These are phyloP conservation scores for Champsocephalus esox DNA, from an alignment of 2,797 vertebrate species.

Conservation along the genomic window DNA sequence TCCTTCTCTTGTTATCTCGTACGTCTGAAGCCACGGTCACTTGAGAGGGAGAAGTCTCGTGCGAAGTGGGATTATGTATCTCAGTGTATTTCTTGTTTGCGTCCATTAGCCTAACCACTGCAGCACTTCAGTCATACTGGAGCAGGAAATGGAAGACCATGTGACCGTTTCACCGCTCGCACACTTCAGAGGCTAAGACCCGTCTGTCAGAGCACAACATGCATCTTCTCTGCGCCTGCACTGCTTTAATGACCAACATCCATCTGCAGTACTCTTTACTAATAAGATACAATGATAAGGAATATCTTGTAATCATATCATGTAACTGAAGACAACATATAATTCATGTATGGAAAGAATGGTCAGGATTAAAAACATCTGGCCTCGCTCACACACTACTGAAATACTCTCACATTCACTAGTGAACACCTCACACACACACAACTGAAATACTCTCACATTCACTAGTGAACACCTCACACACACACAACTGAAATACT, in stretches of 20 bases:
- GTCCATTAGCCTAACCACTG: conserved; percentile 35
- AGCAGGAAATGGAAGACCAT: conserved; percentile 34
- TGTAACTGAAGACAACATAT: background rate
- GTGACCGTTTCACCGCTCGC: background rate
- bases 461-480: no score
- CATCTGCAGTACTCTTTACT: background rate
- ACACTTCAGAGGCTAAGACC: background rate
- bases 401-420: no score
- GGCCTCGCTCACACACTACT: no score
- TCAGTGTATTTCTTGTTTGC: background rate
- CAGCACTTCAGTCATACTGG: conserved; percentile 57
- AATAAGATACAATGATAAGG: background rate
- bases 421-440: no score
- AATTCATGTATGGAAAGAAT: no score
- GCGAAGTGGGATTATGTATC: background rate
- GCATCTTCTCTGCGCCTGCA: background rate
- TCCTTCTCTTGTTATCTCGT: no score
- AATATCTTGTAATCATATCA: background rate
- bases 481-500: no score
- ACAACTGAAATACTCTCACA: no score
- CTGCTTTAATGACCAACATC: background rate
- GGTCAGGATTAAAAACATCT: no score
- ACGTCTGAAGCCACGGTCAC: background rate
- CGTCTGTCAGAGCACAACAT: conserved; percentile 13
- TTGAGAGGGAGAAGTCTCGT: background rate